Evolutionary conservation across 2,113 vertebrate species (phyloP).

Genomic region (Tychaedon coryphoeus): DNA sequence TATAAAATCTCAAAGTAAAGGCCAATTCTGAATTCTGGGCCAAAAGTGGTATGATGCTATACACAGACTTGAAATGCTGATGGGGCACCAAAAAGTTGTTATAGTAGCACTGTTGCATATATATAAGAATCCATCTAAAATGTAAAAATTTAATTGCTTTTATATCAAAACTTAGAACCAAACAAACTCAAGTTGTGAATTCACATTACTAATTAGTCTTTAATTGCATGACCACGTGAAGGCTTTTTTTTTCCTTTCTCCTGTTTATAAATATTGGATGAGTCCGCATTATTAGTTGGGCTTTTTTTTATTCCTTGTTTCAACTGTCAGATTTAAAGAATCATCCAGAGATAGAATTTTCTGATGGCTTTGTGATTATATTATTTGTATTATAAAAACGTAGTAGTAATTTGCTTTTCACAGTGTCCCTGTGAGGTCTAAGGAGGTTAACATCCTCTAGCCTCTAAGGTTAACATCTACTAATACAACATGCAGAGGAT

Average conservation of each 20-base stretch:
- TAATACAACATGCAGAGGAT: neutral
- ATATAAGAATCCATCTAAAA: neutral
- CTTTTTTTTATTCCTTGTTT: neutral
- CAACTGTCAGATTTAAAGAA: neutral
- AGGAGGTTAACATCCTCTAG: neutral
- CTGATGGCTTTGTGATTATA: neutral
- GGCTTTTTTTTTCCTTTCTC: neutral
- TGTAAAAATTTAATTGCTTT: neutral
- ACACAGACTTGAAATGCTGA: neutral
- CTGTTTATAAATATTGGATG: neutral
- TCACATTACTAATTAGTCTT: neutral
- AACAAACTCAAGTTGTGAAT: neutral
- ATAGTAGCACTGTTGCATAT: neutral
- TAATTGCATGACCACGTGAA: neutral
- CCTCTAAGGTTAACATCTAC: neutral
- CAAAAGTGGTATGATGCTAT: neutral
- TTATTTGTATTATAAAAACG: neutral
- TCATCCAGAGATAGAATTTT: neutral
- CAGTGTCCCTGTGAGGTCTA: neutral
- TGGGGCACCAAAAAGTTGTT: neutral
- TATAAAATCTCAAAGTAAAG: neutral
- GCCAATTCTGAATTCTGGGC: neutral
- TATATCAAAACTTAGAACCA: neutral
- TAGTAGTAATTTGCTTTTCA: neutral
- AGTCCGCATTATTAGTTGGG: neutral